Base-by-base conservation (phyloP, 35 echinoderm and acorn worm species). In the Apostichopus californicus region DNA sequence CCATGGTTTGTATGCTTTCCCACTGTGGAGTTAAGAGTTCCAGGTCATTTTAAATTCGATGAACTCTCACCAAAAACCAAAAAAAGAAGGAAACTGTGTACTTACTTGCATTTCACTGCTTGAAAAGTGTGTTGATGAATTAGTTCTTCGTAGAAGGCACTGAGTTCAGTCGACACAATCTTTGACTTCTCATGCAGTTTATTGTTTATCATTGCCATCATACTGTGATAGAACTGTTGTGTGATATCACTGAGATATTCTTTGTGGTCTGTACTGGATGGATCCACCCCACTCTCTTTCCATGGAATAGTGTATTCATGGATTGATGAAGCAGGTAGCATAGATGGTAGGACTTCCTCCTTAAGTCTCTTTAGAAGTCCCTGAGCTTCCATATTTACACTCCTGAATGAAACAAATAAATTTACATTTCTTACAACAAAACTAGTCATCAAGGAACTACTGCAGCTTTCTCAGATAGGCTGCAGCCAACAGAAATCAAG, bases 81-180 rank as follows among this genome's bases (percentile, higher is more conserved):
- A 46, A 46, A 46, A 46, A 46, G 34, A 46, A 46, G 34, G 34
- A 46, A 46, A 46, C 34, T 46, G 34, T 46, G 34, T 46, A 72
- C 56, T 61, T 89, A 97, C 96, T 92, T 97, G 94, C 96, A 97
- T 60, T 97, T 97, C 72, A 63, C 93, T 28, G 87, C 66, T 72
- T 88, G 92, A 65, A 97, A 97, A 9, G 80, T 85, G 64, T 87
- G 85, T 63, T 97, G 96, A 73, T 97, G 96, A 9, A 97, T 34
- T 11, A 97, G 75, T 28, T 97, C 96, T 73, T 95, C 87, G 23
- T 97, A 93, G 5, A 95, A 28, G 3, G 66, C 15, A 13, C 60
- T 80, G n/a, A 78, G 91, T 10, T 88, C 65, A 34, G 87, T 53
- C 72, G 90, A 71, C 34, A 34, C 87, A 59, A 95, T 80, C 87